Base-by-base conservation (phyloP, 2,888 invertebrate genomes). In the Drosophila diplacantha region DNA sequence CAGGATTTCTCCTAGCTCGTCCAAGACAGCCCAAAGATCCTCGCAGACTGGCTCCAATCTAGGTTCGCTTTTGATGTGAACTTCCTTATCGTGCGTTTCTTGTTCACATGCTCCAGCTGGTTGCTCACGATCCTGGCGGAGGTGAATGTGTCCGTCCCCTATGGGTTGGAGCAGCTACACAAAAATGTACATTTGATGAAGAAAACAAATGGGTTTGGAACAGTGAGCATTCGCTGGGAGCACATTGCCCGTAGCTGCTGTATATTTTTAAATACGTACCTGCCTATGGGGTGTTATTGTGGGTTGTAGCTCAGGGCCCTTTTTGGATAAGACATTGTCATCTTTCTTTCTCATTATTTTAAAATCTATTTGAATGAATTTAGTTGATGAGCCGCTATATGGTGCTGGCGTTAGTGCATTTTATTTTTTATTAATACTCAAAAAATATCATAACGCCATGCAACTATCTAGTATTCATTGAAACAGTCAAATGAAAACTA, bases 21-120 rank as follows among this genome's bases (percentile, higher is more conserved):
- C 49, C 9, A 64, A 22, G 22, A 56, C 49, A n/a, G 63, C 43
- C 34, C 43, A 29, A 6, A 49, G 22, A 34, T 62, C 64, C 3
- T 49, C 55, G 35, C 3, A 24, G 2, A 35, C 7, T 1, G n/a
- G 12, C 4, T 39, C 32, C 6, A 38, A 34, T 18, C 8, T 9
- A 2, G 43, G 38, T 29, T 55, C 56, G 32, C 29, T 39, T 38
- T 63, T 64, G 31, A 64, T 44, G 3, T 5, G 22, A 31, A 16
- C 12, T 32, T 31, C 24, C 3, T 43, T 18, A n/a, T 8, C 2
- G 26, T 22, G 11, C 11, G 4, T 14, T 3, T 14, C 3, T 7
- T 35, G 11, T 39, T 58, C 39, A 11, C 20, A 6, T 9, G 14
- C 8, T 34, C 7, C 29, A 2, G 12, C 20, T 29, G 20, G 20